Base-by-base conservation (phyloP, 2,888 invertebrate species). In the Ochropleura plecta region DNA sequence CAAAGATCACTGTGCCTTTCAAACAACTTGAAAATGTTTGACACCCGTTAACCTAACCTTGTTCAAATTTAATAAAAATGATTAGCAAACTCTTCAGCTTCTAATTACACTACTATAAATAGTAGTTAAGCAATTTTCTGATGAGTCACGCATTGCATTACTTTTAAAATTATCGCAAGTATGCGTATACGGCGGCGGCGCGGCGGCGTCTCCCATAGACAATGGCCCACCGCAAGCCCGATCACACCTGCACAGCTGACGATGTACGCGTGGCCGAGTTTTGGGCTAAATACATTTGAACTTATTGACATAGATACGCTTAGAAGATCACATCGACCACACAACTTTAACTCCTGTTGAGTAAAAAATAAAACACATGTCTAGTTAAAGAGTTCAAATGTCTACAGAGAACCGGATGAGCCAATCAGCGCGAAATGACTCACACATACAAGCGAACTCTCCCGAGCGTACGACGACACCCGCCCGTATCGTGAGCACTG, bases 371-470 rank as follows among this genome's bases (percentile, higher is more conserved):
- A 87, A 86, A 86, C 74, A 88, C 68, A 85, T 85, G 88, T 88
- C 88, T 91, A 91, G 91, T 92, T 89, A 91, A 91, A 92, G 91
- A 93, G 93, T 94, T 94, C 90, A 93, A 91, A 93, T 90, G 93
- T 93, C 92, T 93, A 89, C 90, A 92, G 92, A 92, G 92, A 91
- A 91, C 94, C 94, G 96, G 96, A 96, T 95, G 95, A 92, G 89
- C 93, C 95, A 96, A 96, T 96, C 95, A 94, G 90, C 91, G 89
- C 89, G 84, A 90, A 89, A 91, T 95, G 95, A 95, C 92, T 95
- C 95, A 96, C 91, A 88, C 92, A 90, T 86, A 88, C 90, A 86
- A 86, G 84, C 85, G 88, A 89, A 89, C 89, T 90, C 90, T 88
- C 89, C 90, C 74, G 64, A n/a, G 91, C 91, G 89, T 88, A 89